Conservation (phyloP, 1,140 invertebrate genomes). For the Lordiphosa stackelbergi region DNA sequence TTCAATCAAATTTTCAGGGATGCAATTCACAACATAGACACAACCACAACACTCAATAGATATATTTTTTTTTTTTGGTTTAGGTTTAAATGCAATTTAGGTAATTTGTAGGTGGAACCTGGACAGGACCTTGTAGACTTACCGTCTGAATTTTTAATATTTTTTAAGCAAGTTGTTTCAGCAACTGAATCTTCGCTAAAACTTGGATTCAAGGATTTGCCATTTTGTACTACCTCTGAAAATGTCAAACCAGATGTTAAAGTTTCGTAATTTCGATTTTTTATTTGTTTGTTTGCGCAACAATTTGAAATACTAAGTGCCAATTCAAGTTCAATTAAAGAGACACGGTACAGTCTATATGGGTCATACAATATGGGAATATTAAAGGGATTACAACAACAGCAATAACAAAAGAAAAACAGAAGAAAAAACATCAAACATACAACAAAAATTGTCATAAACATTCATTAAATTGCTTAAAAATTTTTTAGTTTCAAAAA, state of each 20-base stretch:
- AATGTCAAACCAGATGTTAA: slow-evolving; percentile 72
- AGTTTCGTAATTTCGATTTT: slow-evolving; percentile 27
- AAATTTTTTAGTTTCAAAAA: too few relatives aligned
- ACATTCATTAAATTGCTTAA: too few relatives aligned
- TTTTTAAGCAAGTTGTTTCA: slow-evolving; percentile 86
- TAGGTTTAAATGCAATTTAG: slow-evolving; percentile 1
- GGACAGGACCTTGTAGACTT: slow-evolving; percentile 78
- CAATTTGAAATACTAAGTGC: slow-evolving; percentile 15
- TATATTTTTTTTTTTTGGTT: slow-evolving; percentile 9
- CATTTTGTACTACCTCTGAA: slow-evolving; percentile 78
- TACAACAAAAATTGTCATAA: too few relatives aligned
- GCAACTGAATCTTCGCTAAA: slow-evolving; percentile 87
- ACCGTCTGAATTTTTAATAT: slow-evolving; percentile 90
- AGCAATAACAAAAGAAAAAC: slow-evolving; percentile 17
- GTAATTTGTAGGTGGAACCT: slow-evolving; percentile 33
- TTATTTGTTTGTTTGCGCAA: slow-evolving; percentile 29
- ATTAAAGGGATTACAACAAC: slow-evolving; percentile 6
- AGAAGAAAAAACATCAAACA: too few relatives aligned
- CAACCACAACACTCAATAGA: slow-evolving; percentile 72
- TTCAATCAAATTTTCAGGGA: slow-evolving; percentile 49
- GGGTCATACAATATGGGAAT: slow-evolving; percentile 52
- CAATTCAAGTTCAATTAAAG: slow-evolving; percentile 32
- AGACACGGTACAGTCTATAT: slow-evolving; percentile 60
- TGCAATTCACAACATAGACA: slow-evolving; percentile 74
- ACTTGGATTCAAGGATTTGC: slow-evolving; percentile 82